Evolutionary conservation across 2,888 invertebrate genomes (phyloP), one percentile per base, ranked within the genome.

Genomic region (Eurois occulta): DNA sequence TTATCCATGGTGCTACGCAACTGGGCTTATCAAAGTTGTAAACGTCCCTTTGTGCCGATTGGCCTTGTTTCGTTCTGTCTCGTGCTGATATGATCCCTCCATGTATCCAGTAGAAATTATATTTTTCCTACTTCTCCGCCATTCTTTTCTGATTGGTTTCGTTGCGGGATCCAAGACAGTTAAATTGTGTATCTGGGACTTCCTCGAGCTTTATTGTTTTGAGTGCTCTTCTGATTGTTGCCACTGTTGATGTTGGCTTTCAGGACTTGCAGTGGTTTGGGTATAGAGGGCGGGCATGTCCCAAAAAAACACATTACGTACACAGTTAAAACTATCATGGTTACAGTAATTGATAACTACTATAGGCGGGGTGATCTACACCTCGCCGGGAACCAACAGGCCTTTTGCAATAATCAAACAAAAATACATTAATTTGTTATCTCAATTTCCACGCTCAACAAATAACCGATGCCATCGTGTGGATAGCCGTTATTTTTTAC

Each of bases 401-500:
- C 43, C n/a, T 41, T 76, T 81, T 81, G 65, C 55, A 80, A 62
- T 68, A 77, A 81, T 77, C n/a, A 81, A 83, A 77, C 60, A 81
- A 71, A 81, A 83, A 71, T 67, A 71, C 46, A 67, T 79, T n/a
- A n/a, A n/a, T n/a, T 64, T 72, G 52, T 81, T 75, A 62, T 75
- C 76, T 72, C 58, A 87, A 78, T 72, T 76, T 62, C 65, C 77
- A 62, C 58, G 67, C 48, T 67, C 73, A 66, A 87, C 86, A 75
- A 78, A 79, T 81, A 67, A 48, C 68, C 66, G 41, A 66, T 55
- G 82, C 70, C 75, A 74, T 66, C 72, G 78, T 66, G 66, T 60
- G 73, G 76, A 75, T 74, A 48, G 71, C 70, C 60, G 77, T 78
- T 86, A 83, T 78, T 88, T 86, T 86, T 86, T 80, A 83, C 55